Evolutionary conservation across 2,888 invertebrate genomes (phyloP), one percentile per base, ranked within the genome.

Genomic region (Chloroclysta siterata): DNA sequence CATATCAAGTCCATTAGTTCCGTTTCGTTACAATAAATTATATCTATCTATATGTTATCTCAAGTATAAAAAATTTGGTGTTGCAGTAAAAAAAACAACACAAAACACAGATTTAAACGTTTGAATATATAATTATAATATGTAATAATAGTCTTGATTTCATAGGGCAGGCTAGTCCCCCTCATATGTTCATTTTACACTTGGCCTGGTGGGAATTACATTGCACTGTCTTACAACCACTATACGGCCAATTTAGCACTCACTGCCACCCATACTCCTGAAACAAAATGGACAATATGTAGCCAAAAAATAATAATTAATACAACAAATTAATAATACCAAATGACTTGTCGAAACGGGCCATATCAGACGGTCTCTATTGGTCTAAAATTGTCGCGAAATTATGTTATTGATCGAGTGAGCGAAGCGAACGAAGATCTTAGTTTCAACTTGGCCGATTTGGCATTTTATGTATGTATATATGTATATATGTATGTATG

Each of bases 1-100:
- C 88, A 87, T 89, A 84, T 87, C 84, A 85, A 90, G 89, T 90
- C 89, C 85, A 88, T 89, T 81, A 79, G 85, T 89, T 89, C 74
- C 87, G 57, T 68, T 71, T 68, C 54, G 63, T 68, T 89, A 90
- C 87, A 92, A 91, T 91, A 91, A 92, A 92, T 66, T 61, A 61
- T 50, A 54, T 58, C 47, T 61, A 60, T 90, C 51, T 58, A 57
- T 58, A 57, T 87, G 85, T 88, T 84, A 81, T 78, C 79, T 85
- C 85, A 87, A 91, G 91, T 92, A 91, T 90, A 92, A 92, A 91
- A 89, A 89, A 80, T 54, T 76, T 73, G 72, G 81, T 90, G 87
- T 89, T 85, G 87, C 83, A 76, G 83, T 84, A 55, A 69, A 63
- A 71, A 87, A 87, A 82, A 85, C 83, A 89, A 87, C 87, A 89